Evolutionary conservation across 2,797 vertebrate genomes (phyloP).

Genomic region (Linurgus olivaceus): DNA sequence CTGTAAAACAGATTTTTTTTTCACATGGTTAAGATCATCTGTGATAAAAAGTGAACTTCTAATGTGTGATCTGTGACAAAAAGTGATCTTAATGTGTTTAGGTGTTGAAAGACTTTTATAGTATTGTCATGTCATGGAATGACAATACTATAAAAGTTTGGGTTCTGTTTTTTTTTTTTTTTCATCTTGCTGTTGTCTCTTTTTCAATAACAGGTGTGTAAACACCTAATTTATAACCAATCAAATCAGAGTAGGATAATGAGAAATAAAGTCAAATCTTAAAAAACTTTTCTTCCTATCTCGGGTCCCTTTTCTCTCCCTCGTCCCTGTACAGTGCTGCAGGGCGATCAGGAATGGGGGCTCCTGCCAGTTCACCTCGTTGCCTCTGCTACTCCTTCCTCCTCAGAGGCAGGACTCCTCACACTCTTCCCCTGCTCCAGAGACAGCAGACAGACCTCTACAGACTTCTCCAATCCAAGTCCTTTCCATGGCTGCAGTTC

Average conservation of each 20-base stretch:
- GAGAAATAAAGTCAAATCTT: not conserved
- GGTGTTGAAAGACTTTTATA: not conserved
- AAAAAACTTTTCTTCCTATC: not conserved
- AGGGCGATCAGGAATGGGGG: not conserved
- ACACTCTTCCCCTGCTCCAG: not conserved
- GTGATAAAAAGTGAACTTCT: not conserved
- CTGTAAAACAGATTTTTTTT: not conserved
- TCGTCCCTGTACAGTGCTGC: accelerated
- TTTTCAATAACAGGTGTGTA: not conserved
- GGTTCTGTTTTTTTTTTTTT: not conserved
- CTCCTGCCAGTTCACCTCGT: not conserved
- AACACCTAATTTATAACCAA: not conserved
- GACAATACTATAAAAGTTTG: too few relatives aligned
- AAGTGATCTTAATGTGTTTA: not conserved
- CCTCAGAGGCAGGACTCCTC: not conserved
- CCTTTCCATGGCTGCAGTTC: not conserved
- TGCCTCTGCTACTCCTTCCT: not conserved
- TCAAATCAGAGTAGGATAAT: not conserved
- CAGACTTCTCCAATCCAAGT: not conserved
- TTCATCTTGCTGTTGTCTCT: not conserved
- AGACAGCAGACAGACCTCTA: not conserved
- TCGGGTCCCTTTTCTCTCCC: accelerated
- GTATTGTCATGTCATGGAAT: not conserved
- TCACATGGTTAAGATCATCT: not conserved
- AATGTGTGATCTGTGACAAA: not conserved